These are phyloP conservation scores for Drosophila novamexicana DNA, from an alignment of 1,140 invertebrate genomes.

Conservation along the genomic window DNA sequence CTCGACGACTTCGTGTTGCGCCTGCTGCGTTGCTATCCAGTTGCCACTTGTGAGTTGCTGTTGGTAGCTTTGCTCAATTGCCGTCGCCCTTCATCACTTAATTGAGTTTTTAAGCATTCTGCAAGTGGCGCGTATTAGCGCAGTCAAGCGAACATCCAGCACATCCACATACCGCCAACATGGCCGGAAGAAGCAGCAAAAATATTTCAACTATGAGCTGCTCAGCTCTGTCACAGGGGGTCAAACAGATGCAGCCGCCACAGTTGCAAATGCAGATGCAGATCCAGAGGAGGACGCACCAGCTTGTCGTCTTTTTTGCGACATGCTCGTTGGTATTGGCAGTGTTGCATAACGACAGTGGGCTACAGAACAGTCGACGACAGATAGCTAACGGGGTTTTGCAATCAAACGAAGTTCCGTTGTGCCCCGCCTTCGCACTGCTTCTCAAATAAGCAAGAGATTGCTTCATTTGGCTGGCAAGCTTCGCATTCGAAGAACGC, in stretches of 20 bases:
- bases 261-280: neutral
- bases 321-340: conserved; percentile 32
- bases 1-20: conserved; percentile 3
- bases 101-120: conserved; percentile 62
- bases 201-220: conserved; percentile 42
- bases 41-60: neutral
- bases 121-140: conserved; percentile 44
- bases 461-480: conserved; percentile 42
- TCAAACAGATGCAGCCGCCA: neutral
- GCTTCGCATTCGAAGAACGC: neutral
- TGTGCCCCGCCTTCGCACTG: neutral
- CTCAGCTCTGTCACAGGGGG: conserved; percentile 3
- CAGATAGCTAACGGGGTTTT: conserved; percentile 25
- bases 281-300: neutral
- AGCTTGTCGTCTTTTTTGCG: conserved; percentile 6
- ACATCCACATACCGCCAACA: conserved; percentile 26
- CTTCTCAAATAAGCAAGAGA: conserved; percentile 42
- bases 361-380: conserved; percentile 1
- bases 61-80: conserved; percentile 32
- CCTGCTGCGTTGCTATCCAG: neutral
- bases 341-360: conserved; percentile 43
- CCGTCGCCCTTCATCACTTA: conserved; percentile 53
- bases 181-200: conserved; percentile 22
- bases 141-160: conserved; percentile 51
- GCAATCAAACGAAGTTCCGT: conserved; percentile 56